Evolutionary conservation across 2,888 invertebrate genomes (phyloP), one percentile per base, ranked within the genome.

Genomic region (Urechis unicinctus): DNA sequence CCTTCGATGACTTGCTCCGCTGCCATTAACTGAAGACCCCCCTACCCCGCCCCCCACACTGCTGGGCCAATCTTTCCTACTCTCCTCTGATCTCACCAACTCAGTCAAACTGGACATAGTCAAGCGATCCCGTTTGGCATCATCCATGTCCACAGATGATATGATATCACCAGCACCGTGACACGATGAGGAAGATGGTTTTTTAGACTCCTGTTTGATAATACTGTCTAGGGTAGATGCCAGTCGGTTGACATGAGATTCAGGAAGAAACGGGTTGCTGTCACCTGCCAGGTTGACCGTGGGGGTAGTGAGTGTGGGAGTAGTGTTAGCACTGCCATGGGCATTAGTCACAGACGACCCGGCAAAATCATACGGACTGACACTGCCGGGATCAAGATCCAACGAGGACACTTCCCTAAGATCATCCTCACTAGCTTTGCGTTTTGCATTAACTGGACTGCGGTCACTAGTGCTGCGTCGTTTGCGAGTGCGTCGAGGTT

Each of bases 401-500:
- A 21, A 28, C 21, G 29, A 29, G 21, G 21, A 4, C 43, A 24
- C 24, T 29, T 41, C 56, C 36, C 22, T 3, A 26, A 28, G 51
- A 53, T 68, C 68, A 41, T 68, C 70, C 43, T 68, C 68, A 52
- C 65, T 66, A 50, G 68, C 41, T 61, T 72, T 68, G 47, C 74
- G 68, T 58, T 77, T 78, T 1, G 78, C 77, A 2, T 74, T 75
- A 0, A 60, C 60, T 6, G 63, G 55, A 50, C 66, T 66, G 71
- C 54, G 70, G 45, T 72, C 63, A 53, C 68, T 72, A n/a, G 65
- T 62, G 21, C 63, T 60, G 44, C 66, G 55, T 24, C 63, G 53
- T 50, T 64, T 62, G 31, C 59, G 56, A 17, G 58, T 60, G 55
- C 68, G 61, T 43, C 59, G 62, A 22, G 53, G 53, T 26, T 56